Conservation (phyloP, 2,113 vertebrate species). For the Phylloscopus trochiloides region DNA sequence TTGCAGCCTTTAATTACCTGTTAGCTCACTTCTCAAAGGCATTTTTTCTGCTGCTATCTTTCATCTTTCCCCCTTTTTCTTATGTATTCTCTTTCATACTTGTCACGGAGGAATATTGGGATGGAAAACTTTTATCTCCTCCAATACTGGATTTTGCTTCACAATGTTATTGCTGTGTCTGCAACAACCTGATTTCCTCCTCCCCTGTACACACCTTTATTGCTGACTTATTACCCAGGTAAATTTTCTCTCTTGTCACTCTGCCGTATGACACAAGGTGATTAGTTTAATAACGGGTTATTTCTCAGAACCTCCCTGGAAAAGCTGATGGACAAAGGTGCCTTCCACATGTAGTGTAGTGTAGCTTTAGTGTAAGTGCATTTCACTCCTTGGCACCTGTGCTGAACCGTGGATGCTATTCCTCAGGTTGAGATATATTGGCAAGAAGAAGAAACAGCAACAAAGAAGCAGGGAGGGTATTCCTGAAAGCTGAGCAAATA, state of each 20-base stretch:
- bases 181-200: constrained; percentile 14
- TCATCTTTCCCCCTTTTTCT: constrained; percentile 44
- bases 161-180: not conserved
- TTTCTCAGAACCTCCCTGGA: not conserved
- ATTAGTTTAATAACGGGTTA: not conserved
- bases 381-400: not conserved
- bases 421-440: not conserved
- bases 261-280: not conserved
- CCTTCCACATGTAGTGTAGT: not conserved
- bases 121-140: constrained; percentile 44
- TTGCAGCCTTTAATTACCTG: constrained; percentile 47
- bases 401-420: not conserved
- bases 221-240: constrained; percentile 3
- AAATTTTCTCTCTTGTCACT: not conserved
- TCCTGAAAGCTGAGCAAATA: constrained; percentile 17
- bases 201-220: not conserved
- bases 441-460: not conserved
- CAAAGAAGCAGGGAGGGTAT: not conserved
- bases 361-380: not conserved
- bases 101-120: constrained; percentile 7
- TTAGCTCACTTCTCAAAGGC: constrained; percentile 36
- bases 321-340: not conserved
- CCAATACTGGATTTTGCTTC: constrained; percentile 40
- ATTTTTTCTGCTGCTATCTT: not conserved
- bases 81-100: not conserved